Evolutionary conservation across 2,888 invertebrate species (phyloP), one percentile per base, ranked within the genome.

Genomic region (Dryadula phaetusa): DNA sequence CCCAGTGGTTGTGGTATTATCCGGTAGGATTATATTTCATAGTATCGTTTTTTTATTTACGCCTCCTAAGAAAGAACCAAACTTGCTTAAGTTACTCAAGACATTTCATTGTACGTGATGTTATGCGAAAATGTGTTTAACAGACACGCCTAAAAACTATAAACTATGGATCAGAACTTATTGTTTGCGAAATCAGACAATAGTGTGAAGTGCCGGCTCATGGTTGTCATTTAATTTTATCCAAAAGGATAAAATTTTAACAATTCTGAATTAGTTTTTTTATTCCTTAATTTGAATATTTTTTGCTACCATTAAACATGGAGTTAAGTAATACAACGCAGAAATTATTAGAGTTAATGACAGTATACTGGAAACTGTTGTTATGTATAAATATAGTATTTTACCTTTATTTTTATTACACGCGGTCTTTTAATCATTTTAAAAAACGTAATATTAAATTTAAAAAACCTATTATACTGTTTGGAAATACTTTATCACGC

Each of bases 401-500:
- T 70, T 73, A 73, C 1, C 69, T 89, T 22, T 92, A 92, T 76
- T 86, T 85, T 73, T 84, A 90, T 74, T 90, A 87, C 68, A 93
- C 92, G 7, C 87, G 81, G 46, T 90, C 87, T 12, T 92, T 89
- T 74, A 83, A 88, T 72, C 85, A 84, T 77, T 93, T 93, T 77
- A 83, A 88, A 77, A 88, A 90, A 65, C 90, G 83, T 78, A 89
- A 88, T 8, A 82, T 94, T 25, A 83, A 86, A 7, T 90, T 76
- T 75, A 84, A 82, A 75, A 87, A 93, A 75, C 93, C 93, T 3
- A 82, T 78, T 25, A 84, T 93, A 72, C 79, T 93, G n/a, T 78
- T 93, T 53, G 94, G 94, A 1, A 94, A 93, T 76, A 77, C 93
- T 28, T 90, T 89, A 28, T 83, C 87, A 2, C 82, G 93, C 69